phyloP scores from a whole-genome alignment of 2,888 invertebrate species.

The Spilarctia lutea region DNA sequence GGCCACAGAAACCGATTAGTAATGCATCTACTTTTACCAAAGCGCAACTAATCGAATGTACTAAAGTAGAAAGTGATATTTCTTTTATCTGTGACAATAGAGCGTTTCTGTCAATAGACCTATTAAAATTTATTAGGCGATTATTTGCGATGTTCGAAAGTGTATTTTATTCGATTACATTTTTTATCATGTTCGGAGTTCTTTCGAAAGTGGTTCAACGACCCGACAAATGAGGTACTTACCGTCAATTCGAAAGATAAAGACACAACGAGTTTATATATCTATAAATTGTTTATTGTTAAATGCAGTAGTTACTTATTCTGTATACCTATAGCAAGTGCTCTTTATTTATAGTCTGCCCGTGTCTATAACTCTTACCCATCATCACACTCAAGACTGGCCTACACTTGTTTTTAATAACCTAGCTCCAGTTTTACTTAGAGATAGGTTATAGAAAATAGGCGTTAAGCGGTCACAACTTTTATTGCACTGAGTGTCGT shows the following conservation, averaged over 20 bases:
- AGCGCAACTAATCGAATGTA: neutral
- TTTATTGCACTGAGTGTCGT: no score
- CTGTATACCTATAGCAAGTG: neutral
- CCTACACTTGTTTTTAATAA: no score
- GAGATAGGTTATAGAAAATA: no score
- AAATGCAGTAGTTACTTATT: neutral
- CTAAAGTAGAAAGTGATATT: constrained; percentile 20
- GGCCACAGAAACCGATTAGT: neutral
- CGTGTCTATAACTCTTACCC: no score
- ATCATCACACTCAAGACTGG: no score
- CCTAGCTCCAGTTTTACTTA: no score
- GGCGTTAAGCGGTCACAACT: no score
- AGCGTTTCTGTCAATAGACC: neutral
- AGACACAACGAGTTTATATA: constrained; percentile 16
- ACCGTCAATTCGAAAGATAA: constrained; percentile 30
- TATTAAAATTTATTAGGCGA: constrained; percentile 10
- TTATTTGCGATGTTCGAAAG: constrained; percentile 32
- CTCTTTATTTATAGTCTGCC: neutral
- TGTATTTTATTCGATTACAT: constrained; percentile 35
- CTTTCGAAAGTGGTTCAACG: constrained; percentile 37
- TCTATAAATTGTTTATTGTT: constrained; percentile 26
- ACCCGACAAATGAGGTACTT: constrained; percentile 10
- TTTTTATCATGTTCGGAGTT: constrained; percentile 32
- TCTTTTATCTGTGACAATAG: constrained; percentile 16
- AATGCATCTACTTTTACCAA: constrained; percentile 13